Base-by-base conservation (phyloP, 2,888 invertebrate genomes). In the Fabriciana adippe region DNA sequence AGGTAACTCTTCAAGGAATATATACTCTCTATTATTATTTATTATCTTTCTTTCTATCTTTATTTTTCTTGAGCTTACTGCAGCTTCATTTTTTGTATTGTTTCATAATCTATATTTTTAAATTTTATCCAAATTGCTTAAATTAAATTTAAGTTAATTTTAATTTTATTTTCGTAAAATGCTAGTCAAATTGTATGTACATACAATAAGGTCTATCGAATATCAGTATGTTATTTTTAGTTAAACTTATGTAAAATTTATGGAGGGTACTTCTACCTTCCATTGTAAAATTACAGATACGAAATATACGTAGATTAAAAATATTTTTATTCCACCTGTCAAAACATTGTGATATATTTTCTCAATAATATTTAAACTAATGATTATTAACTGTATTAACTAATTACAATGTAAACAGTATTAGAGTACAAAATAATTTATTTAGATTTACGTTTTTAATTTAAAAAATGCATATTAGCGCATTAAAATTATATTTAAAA, bases 341-440 rank as follows among this genome's bases (percentile, higher is more conserved):
- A 51, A 63, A 41, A 45, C 4, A 53, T 55, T 67, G 53, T 68
- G 64, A 64, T 59, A 64, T 48, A 59, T 68, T 68, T 68, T 67
- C 35, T 68, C 35, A 55, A 53, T 60, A 59, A 59, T 55, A 64
- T 21, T 59, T 55, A 48, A 55, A 26, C 21, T 59, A 26, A 35
- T 8, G 16, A 66, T 16, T 54, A 50, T 2, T 41, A 41, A 50
- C 18, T 2, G 16, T 62, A 62, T 53, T 54, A 54, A 15, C 31
- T 41, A 54, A 51, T 41, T 54, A 53, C 35, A 16, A 31, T 45
- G 41, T 47, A 45, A 60, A 61, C 66, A 66, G 66, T 66, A 66
- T 61, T 66, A 48, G 13, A 66, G 63, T 67, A 67, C 63, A 63
- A 67, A 67, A 56, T 63, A 57, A 50, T 57, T 63, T 64, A 35